Conservation (phyloP, 2,888 invertebrate genomes). For the Drosophila anomalata region DNA sequence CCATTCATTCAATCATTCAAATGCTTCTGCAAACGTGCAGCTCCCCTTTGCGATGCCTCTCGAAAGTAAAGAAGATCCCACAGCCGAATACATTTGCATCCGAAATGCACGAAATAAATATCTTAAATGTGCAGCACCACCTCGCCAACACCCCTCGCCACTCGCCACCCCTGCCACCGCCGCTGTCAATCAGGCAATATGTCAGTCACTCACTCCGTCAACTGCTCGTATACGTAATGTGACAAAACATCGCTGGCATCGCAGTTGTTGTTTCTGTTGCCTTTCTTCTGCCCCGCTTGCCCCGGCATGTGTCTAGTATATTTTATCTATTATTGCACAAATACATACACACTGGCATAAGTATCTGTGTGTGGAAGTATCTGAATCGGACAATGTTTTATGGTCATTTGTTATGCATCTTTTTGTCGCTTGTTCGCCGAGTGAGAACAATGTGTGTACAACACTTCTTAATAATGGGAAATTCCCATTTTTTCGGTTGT, state of each 20-base stretch:
- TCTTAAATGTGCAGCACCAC: conserved; percentile 62
- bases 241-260: conserved; percentile 60
- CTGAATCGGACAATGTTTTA: conserved; percentile 55
- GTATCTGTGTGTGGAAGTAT: conserved; percentile 13
- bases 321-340: conserved; percentile 54
- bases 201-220: conserved; percentile 67
- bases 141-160: background rate
- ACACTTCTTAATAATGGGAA: conserved; percentile 40
- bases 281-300: conserved; percentile 11
- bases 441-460: conserved; percentile 36
- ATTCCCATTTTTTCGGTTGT: conserved; percentile 9
- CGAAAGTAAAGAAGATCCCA: conserved; percentile 15
- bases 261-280: conserved; percentile 10
- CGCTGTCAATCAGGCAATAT: conserved; percentile 78
- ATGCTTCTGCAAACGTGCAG: conserved; percentile 16
- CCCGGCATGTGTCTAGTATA: conserved; percentile 60
- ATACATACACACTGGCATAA: conserved; percentile 14
- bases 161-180: conserved; percentile 37
- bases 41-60: conserved; percentile 19
- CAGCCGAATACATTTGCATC: conserved; percentile 69
- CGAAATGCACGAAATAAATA: conserved; percentile 75
- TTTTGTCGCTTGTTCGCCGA: conserved; percentile 15
- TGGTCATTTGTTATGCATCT: conserved; percentile 75
- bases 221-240: conserved; percentile 72
- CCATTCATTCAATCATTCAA: conserved; percentile 31